Evolutionary conservation across 2,113 vertebrate species (phyloP), one percentile per base, ranked within the genome.

Genomic region (Scytalopus superciliaris): DNA sequence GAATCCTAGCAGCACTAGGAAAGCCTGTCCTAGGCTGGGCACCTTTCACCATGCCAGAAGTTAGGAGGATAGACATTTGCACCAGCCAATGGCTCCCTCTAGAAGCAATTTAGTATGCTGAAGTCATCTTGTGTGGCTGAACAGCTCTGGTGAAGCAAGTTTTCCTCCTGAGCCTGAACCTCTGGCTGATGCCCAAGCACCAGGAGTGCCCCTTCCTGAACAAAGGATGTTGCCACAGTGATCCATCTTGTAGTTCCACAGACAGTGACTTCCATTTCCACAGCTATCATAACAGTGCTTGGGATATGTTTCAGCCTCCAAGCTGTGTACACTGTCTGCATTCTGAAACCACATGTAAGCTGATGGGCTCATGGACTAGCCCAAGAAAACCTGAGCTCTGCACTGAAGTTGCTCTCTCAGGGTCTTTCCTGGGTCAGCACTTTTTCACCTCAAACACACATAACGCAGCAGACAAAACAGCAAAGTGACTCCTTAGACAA

Each of bases 291-390:
- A 84, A 84, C 69, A 94, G 64, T 19, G 64, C 70, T 69, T 42
- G 64, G 67, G 37, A 40, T 52, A 47, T 22, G 35, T 57, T 82
- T 81, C 75, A 42, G 40, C 55, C 88, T 67, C 76, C 50, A 70
- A 37, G 45, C 37, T 86, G 33, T 39, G 60, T 63, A 33, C 72
- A 21, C 80, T 89, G 93, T 90, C 86, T 94, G 76, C n/a, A 8
- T 74, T 89, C 52, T 93, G 52, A 94, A 92, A 84, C 91, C 94
- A 95, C 91, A 87, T 84, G 15, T 21, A 60, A 93, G 77, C 14
- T 86, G 89, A 23, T 42, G 56, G 72, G 56, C 64, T 87, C 35
- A 11, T n/a, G 52, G 80, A 25, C 47, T 70, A 67, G 80, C 56
- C 76, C 60, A 35, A 68, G 55, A 37, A 96, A 97, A 91, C 75